Evolutionary conservation across 2,113 vertebrate species (phyloP).

Genomic region (Sprattus sprattus): DNA sequence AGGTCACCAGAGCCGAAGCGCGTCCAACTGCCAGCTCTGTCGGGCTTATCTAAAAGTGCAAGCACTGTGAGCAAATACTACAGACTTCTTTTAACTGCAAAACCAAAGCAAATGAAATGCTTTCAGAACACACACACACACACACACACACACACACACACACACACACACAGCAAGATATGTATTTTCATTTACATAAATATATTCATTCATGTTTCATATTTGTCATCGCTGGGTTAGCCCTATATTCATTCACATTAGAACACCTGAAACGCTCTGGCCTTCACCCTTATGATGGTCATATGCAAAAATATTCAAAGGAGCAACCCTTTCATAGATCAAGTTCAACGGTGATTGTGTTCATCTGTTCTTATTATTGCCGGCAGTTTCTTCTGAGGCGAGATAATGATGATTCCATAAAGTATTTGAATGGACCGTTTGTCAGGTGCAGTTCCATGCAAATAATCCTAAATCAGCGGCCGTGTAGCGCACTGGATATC

Average conservation of each 20-base stretch:
- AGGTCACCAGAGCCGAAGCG: constrained; percentile 34
- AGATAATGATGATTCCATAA: constrained; percentile 72
- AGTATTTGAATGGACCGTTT: constrained; percentile 69
- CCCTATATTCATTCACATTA: neutral
- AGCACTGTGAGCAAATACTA: neutral
- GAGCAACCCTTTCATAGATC: constrained; percentile 60
- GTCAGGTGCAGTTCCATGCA: constrained; percentile 64
- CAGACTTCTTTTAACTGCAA: neutral
- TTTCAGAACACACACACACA: neutral
- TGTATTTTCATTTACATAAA: neutral
- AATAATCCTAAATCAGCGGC: constrained; percentile 73
- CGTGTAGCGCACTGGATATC: constrained; percentile 51
- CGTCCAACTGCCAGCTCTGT: constrained; percentile 39
- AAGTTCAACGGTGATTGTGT: constrained; percentile 41
- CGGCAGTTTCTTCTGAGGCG: constrained; percentile 54
- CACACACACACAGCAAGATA: neutral
- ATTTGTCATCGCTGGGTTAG: neutral
- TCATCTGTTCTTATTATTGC: constrained; percentile 64
- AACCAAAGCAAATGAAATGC: neutral
- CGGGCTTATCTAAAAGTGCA: neutral
- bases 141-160: constrained; percentile 15
- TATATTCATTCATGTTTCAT: neutral
- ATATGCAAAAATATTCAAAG: constrained; percentile 63
- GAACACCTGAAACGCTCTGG: constrained; percentile 25
- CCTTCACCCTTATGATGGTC: constrained; percentile 48